Evolutionary conservation across 2,113 vertebrate species (phyloP), one percentile per base, ranked within the genome.

Genomic region (Paramisgurnus dabryanus): DNA sequence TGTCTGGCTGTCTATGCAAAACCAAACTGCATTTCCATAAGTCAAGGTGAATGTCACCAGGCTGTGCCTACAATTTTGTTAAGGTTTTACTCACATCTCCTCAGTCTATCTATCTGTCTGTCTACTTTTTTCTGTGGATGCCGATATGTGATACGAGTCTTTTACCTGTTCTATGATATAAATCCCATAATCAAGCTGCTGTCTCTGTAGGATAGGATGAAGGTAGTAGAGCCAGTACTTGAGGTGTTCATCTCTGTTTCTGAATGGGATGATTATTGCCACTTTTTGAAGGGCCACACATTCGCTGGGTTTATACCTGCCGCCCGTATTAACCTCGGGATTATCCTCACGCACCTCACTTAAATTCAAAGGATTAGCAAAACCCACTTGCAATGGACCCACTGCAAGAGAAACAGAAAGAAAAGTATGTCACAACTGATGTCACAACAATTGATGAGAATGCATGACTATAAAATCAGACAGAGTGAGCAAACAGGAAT

Each of bases 81-180:
- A 4, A 60, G 1, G 0, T 13, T 34, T 34, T 34, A 34, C 27
- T 34, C 27, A 34, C 9, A 67, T 65, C 63, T 65, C 6, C 27
- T 65, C 63, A 40, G 15, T 65, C 39, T 66, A 40, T 43, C 64
- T 66, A n/a, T 67, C 65, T 67, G 17, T 64, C 61, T 8, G 6
- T 65, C 61, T 39, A 22, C 15, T 22, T 22, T 22, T 22, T 22
- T 22, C 22, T 22, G 22, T 22, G 22, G 22, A 22, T 22, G 22
- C 22, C 22, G 22, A 22, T 22, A 22, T 22, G 22, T 22, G 22
- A 22, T 22, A 22, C 22, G 22, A 78, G 63, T 78, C 15, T 18
- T 61, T 67, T 88, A 95, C 95, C 95, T 95, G 94, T 71, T 95
- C 92, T 80, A 95, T 92, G 66, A 96, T 87, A 82, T 94, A 96